These are phyloP conservation scores for Rhea americana DNA, from an alignment of 2,113 vertebrate species.

Conservation along the genomic window DNA sequence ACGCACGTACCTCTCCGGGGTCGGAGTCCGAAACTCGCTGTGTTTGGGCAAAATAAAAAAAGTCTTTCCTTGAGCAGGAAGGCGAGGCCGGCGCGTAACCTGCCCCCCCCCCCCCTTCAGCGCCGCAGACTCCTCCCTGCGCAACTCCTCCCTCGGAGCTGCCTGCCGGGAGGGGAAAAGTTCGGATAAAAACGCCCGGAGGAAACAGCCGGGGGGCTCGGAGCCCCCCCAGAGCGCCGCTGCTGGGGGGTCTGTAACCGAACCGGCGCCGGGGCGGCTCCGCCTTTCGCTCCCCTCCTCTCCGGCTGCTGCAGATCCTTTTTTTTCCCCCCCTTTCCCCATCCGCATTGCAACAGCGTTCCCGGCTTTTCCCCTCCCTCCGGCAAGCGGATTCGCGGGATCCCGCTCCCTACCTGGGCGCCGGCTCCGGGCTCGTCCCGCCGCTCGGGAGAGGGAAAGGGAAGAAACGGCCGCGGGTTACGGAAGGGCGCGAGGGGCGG, in stretches of 20 bases:
- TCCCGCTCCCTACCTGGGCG: too few relatives aligned
- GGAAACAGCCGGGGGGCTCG: background rate
- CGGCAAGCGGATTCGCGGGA: too few relatives aligned
- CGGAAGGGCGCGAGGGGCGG: too few relatives aligned
- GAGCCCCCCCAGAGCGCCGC: too few relatives aligned
- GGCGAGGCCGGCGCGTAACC: background rate
- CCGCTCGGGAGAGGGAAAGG: too few relatives aligned
- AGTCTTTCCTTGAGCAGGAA: background rate
- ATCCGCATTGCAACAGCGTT: background rate
- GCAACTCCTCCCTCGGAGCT: background rate
- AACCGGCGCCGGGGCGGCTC: background rate
- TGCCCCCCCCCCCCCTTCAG: background rate
- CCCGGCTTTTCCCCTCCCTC: background rate
- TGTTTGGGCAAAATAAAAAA: background rate
- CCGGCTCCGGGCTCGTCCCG: too few relatives aligned
- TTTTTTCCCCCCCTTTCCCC: too few relatives aligned
- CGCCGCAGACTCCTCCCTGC: background rate
- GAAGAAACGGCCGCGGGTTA: too few relatives aligned
- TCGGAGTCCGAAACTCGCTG: background rate
- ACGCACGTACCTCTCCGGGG: background rate
- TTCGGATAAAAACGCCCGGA: too few relatives aligned
- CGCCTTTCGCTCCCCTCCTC: background rate
- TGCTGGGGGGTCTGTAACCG: too few relatives aligned
- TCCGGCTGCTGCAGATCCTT: background rate
- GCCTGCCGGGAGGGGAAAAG: background rate